Conservation (phyloP, 2,888 invertebrate species). For the Buathra laborator region DNA sequence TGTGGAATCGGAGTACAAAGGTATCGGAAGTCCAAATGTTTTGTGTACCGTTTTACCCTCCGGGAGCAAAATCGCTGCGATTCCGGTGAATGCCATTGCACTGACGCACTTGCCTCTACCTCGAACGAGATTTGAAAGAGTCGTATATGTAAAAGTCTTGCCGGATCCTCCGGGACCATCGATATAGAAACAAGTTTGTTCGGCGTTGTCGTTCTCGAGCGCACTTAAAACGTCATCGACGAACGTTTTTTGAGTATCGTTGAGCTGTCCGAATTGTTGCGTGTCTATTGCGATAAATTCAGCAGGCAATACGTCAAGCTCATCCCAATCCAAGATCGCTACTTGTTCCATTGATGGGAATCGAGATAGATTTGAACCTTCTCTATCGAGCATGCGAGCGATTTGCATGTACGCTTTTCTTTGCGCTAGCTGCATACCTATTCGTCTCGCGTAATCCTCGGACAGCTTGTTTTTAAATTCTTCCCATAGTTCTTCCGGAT, state of each 20-base stretch:
- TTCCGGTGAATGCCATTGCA: conserved; percentile 79
- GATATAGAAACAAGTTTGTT: conserved; percentile 69
- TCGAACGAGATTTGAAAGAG: conserved; percentile 67
- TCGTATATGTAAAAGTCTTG: conserved; percentile 82
- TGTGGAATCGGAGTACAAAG: conserved; percentile 61
- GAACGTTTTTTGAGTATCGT: conserved; percentile 68
- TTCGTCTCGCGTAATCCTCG: background rate
- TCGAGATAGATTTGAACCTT: conserved; percentile 49
- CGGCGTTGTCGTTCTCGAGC: conserved; percentile 37
- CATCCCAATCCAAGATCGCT: conserved; percentile 19
- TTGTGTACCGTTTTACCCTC: conserved; percentile 81
- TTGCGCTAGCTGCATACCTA: background rate
- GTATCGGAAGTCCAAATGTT: conserved; percentile 66
- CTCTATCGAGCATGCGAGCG: conserved; percentile 21
- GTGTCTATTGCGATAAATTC: conserved; percentile 41
- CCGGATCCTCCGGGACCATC: conserved; percentile 84
- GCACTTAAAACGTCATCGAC: conserved; percentile 61
- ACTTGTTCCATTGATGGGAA: conserved; percentile 62
- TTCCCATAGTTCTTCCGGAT: background rate
- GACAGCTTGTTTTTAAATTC: background rate
- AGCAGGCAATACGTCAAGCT: background rate
- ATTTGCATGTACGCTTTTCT: background rate
- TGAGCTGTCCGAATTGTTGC: conserved; percentile 60
- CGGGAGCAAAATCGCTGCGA: conserved; percentile 78
- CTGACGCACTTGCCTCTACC: conserved; percentile 59